Conservation (phyloP, 2,113 vertebrate species). For the Ploceus nigricollis region DNA sequence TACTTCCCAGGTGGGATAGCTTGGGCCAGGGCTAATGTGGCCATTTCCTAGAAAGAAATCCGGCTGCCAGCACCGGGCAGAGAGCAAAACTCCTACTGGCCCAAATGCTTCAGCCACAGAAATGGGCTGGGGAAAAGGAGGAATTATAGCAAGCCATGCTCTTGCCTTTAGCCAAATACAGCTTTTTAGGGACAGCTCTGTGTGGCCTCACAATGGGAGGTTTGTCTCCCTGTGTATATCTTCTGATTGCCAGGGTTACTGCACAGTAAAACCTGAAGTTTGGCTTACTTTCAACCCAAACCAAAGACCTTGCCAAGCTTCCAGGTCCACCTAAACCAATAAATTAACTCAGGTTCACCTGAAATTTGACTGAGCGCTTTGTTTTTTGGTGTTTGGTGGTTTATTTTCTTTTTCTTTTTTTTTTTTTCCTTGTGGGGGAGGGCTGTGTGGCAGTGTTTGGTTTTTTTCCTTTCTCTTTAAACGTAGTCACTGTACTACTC, state of each 20-base stretch:
- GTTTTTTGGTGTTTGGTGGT: neutral
- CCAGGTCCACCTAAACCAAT: neutral
- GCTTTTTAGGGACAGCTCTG: neutral
- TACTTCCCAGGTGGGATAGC: neutral
- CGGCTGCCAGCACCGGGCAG: rapidly evolving
- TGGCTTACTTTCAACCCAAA: neutral
- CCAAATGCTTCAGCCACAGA: neutral
- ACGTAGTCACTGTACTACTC: neutral
- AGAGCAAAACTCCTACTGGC: neutral
- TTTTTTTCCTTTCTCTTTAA: neutral
- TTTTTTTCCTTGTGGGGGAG: neutral
- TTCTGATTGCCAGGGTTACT: neutral
- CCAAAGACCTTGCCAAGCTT: neutral
- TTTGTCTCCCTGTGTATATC: neutral
- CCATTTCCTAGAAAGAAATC: neutral
- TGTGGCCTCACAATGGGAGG: neutral
- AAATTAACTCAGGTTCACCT: neutral
- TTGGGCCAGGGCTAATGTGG: neutral
- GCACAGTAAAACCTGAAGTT: neutral
- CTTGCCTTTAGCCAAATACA: neutral
- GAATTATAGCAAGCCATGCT: neutral
- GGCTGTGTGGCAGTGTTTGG: neutral
- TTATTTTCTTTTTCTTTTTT: neutral
- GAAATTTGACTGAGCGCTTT: neutral
- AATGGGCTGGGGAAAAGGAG: neutral